A percentile compares a stretch with the other conserved stretches of the same genome.
Conservation (phyloP, 2,113 vertebrate genomes). For the Dunckerocampus dactyliophorus region DNA sequence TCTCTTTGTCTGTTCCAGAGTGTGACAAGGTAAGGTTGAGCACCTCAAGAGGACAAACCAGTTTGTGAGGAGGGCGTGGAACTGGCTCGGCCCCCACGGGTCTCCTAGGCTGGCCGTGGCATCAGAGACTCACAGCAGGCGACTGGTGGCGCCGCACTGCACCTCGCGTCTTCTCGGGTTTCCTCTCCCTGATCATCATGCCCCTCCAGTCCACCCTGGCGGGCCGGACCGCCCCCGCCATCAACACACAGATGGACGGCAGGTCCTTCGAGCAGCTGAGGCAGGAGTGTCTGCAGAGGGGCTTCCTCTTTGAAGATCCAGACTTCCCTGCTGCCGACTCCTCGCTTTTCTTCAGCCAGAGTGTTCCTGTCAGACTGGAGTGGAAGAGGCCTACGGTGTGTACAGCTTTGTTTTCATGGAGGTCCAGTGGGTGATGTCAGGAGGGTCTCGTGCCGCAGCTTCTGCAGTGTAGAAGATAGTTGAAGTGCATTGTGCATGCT, state of each 20-base stretch:
- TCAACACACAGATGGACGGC: conserved; percentile 71
- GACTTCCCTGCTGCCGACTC: conserved; percentile 81
- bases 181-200: conserved; percentile 62
- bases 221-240: neutral
- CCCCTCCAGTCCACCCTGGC: conserved; percentile 59
- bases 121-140: conserved; percentile 12
- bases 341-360: conserved; percentile 86
- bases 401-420: conserved; percentile 4
- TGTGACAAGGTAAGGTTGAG: conserved; percentile 44
- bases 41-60: conserved; percentile 59
- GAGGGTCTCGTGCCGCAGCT: neutral
- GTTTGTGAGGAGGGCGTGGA: conserved; percentile 61
- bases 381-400: conserved; percentile 90
- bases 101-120: conserved; percentile 34
- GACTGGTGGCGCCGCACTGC: conserved; percentile 23
- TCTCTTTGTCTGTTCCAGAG: conserved; percentile 5
- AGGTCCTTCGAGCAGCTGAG: conserved; percentile 78
- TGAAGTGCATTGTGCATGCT: too few species aligned
- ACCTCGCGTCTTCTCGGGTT: conserved; percentile 13
- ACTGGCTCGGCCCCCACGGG: conserved; percentile 11
- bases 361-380: conserved; percentile 75
- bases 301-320: conserved; percentile 80
- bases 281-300: conserved; percentile 71
- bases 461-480: too few species aligned
- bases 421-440: neutral